Conservation (phyloP, 2,888 invertebrate genomes). For the Erpobdella octoculata region DNA sequence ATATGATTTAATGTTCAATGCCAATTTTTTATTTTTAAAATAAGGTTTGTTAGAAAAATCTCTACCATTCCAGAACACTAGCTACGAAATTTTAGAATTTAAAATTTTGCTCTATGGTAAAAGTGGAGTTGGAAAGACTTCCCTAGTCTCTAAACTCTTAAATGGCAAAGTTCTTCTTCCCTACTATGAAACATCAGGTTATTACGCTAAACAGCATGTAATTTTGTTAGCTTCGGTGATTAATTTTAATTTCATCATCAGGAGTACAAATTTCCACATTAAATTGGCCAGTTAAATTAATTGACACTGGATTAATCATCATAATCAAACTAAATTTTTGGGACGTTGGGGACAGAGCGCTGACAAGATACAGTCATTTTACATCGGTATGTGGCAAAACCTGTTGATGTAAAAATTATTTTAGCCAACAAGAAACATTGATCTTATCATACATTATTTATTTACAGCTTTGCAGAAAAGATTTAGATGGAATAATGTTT, state of each 20-base stretch:
- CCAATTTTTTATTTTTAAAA: too few species aligned
- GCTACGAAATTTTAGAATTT: constrained; percentile 10
- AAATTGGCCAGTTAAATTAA: constrained; percentile 23
- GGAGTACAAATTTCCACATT: constrained; percentile 11
- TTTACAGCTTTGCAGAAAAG: constrained; percentile 19
- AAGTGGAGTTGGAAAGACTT: constrained; percentile 10
- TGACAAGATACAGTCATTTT: not conserved
- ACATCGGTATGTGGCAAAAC: not conserved
- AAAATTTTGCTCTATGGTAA: constrained; percentile 24
- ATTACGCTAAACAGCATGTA: not conserved
- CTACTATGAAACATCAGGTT: constrained; percentile 20
- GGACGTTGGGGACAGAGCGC: constrained; percentile 8
- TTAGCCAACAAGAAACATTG: not conserved
- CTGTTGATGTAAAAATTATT: not conserved
- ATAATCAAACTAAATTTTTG: constrained; percentile 22
- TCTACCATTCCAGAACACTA: not conserved
- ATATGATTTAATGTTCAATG: too few species aligned
- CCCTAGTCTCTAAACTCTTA: not conserved
- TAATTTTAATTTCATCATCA: not conserved
- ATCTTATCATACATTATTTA: not conserved
- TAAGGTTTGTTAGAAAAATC: constrained; percentile 3
- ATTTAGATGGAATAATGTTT: constrained; percentile 19
- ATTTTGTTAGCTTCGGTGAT: not conserved
- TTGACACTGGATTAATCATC: not conserved
- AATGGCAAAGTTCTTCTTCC: not conserved